Conservation (phyloP, 2,113 vertebrate genomes). For the Nycticebus coucang region DNA sequence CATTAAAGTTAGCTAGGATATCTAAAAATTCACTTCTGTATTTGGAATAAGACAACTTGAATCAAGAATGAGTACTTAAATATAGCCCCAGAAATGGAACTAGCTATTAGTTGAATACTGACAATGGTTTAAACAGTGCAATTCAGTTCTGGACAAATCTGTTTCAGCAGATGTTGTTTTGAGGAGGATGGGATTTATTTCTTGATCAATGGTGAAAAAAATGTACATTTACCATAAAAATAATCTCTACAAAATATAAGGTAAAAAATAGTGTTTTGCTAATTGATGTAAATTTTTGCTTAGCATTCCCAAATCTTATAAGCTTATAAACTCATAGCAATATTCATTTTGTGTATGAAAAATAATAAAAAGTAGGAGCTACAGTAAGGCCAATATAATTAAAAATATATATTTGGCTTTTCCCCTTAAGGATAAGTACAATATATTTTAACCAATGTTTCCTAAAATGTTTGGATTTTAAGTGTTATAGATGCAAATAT, state of each 20-base stretch:
- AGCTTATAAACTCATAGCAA: conserved; percentile 12
- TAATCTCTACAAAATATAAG: neutral
- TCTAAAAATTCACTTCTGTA: conserved; percentile 74
- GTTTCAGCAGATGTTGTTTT: conserved; percentile 70
- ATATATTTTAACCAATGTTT: neutral
- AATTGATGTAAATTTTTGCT: neutral
- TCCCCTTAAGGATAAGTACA: neutral
- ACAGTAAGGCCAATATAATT: neutral
- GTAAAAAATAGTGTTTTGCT: neutral
- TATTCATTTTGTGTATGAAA: neutral
- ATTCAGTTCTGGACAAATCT: conserved; percentile 77
- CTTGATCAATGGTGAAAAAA: conserved; percentile 41
- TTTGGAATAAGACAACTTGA: conserved; percentile 73
- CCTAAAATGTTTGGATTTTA: neutral
- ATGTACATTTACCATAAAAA: neutral
- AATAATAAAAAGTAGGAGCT: neutral
- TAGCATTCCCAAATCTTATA: neutral
- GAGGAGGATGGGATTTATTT: conserved; percentile 38
- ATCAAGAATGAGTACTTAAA: conserved; percentile 78
- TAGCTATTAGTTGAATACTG: conserved; percentile 76
- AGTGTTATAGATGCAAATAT: neutral
- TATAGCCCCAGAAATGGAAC: conserved; percentile 78
- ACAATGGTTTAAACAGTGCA: conserved; percentile 76
- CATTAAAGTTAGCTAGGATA: conserved; percentile 68
- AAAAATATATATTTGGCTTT: neutral